Evolutionary conservation across 92 coral and sea anemone species (phyloP), one percentile per base, ranked within the genome.

Genomic region (Phymanthus crucifer): DNA sequence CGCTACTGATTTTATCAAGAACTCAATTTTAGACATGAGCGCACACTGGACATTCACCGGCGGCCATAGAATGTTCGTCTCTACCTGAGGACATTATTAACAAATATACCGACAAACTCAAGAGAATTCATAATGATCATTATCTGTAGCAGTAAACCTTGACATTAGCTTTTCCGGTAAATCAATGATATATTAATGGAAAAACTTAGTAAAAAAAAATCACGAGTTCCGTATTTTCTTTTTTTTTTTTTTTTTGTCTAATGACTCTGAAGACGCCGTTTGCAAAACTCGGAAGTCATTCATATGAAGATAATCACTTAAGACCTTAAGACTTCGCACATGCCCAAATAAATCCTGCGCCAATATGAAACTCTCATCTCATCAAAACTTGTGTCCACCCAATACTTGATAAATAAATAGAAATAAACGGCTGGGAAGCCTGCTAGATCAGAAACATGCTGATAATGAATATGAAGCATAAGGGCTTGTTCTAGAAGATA

Each of bases 321-420:
- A 36, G 33, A 71, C 29, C 57, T 40, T 71, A 71, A 71, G 75
- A 71, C 75, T 71, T 19, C 48, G 52, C 48, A 71, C 75, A 40
- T 71, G 50, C n/a, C 50, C 32, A 35, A 35, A 40, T 71, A 71
- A 24, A 40, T 40, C 75, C 32, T 71, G 32, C 9, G 17, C 48
- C 75, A 71, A 71, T 71, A 71, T 11, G 32, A 23, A 24, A 71
- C 26, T 10, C 33, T 23, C 68, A 24, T 6, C 32, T 61, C 29
- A n/a, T n/a, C n/a, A 61, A 54, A 61, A 18, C 36, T 61, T 11
- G 13, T 61, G 68, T 26, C 68, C 68, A 61, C 68, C 34, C 68
- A 61, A 11, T 14, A 61, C 35, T 61, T 29, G 29, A 61, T 26
- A 61, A 27, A 29, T 61, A 61, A 27, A 61, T 61, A 61, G 17